A percentile compares a stretch with the other conserved stretches of the same genome.
Conservation (phyloP, 1,140 invertebrate genomes). For the Heliconius hewitsoni region DNA sequence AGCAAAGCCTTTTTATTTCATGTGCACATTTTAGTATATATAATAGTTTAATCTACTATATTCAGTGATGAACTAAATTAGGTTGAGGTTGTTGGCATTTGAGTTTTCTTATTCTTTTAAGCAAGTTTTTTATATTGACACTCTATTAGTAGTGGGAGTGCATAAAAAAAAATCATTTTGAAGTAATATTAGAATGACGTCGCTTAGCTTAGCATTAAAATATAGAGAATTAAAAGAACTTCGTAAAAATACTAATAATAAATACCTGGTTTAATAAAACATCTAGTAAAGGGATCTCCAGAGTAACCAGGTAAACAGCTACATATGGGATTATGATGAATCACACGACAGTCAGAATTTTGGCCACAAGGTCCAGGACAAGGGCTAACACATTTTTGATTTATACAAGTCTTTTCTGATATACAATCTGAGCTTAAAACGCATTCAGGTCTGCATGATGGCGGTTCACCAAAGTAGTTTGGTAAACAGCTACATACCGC, state of each 20-base stretch:
- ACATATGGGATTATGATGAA: conserved; percentile 85
- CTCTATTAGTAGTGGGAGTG: too few relatives aligned
- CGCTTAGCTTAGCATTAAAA: background rate
- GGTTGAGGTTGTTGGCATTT: too few relatives aligned
- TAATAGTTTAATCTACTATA: too few relatives aligned
- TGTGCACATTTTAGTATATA: too few relatives aligned
- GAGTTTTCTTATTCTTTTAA: too few relatives aligned
- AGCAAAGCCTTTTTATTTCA: too few relatives aligned
- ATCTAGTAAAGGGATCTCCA: conserved; percentile 83
- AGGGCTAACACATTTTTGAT: conserved; percentile 86
- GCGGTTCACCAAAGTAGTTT: conserved; percentile 84
- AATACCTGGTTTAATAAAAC: conserved; percentile 83
- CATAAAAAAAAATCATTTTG: too few relatives aligned
- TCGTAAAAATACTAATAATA: background rate
- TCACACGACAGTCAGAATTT: conserved; percentile 84
- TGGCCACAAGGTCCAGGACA: conserved; percentile 85
- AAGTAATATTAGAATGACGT: too few relatives aligned
- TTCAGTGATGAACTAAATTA: too few relatives aligned
- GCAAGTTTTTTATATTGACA: too few relatives aligned
- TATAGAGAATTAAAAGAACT: background rate
- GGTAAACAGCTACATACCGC: conserved; percentile 84
- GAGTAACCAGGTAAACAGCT: conserved; percentile 79
- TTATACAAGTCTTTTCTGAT: conserved; percentile 83
- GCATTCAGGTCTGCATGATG: conserved; percentile 85
- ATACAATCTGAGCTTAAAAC: conserved; percentile 84